phyloP scores from a whole-genome alignment of 2,113 vertebrate species.

The Corvus hawaiiensis region DNA sequence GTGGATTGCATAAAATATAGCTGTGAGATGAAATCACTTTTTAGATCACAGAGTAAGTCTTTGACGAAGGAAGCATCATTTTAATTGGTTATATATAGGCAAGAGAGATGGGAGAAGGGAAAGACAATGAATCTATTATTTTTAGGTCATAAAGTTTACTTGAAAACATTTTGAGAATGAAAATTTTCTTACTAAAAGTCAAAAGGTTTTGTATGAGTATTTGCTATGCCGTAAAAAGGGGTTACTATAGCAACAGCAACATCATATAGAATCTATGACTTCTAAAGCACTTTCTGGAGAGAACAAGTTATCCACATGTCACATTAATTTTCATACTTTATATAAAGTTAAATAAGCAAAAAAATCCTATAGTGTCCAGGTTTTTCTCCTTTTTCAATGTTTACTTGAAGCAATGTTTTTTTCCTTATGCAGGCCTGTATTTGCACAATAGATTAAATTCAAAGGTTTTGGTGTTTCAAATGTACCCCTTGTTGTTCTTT shows the following conservation, averaged over 20 bases:
- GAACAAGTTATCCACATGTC: constrained; percentile 25
- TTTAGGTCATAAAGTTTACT: constrained; percentile 46
- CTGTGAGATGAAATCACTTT: background rate
- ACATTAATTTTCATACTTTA: constrained; percentile 59
- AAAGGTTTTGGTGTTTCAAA: background rate
- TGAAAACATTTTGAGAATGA: constrained; percentile 23
- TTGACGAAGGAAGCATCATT: constrained; percentile 3
- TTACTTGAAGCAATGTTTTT: background rate
- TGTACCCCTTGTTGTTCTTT: background rate
- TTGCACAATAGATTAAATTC: background rate
- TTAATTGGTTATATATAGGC: constrained; percentile 5
- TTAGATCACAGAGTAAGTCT: background rate
- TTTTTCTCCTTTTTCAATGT: background rate
- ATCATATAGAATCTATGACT: constrained; percentile 53
- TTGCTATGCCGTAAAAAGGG: constrained; percentile 37
- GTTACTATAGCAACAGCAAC: constrained; percentile 67
- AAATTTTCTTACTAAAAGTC: constrained; percentile 38
- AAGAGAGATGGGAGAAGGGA: background rate
- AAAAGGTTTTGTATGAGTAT: constrained; percentile 29
- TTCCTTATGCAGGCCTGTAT: background rate
- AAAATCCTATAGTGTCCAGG: background rate
- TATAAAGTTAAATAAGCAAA: background rate
- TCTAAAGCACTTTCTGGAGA: constrained; percentile 35
- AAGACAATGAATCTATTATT: constrained; percentile 29
- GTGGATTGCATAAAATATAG: background rate